phyloP scores from a whole-genome alignment of 2,113 vertebrate genomes.

The Zosterops lateralis region DNA sequence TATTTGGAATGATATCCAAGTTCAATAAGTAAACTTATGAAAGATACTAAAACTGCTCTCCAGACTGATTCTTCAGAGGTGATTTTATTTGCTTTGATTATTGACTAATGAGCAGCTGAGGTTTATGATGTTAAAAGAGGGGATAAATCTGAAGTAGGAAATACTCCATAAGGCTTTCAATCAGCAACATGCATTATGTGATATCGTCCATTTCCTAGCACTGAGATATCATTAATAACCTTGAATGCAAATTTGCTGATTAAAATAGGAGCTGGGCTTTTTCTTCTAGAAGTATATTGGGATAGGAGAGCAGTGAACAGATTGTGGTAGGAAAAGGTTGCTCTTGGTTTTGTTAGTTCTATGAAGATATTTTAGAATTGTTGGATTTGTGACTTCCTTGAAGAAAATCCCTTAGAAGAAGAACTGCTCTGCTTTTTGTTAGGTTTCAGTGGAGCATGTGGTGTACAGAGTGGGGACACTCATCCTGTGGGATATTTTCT shows the following conservation, averaged over 20 bases:
- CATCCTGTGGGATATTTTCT: neutral
- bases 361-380: neutral
- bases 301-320: neutral
- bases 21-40: neutral
- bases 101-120: neutral
- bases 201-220: neutral
- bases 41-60: neutral
- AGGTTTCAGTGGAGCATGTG: neutral
- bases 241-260: neutral
- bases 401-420: neutral
- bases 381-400: neutral
- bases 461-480: neutral
- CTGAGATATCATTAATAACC: neutral
- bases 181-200: neutral
- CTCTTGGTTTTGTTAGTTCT: neutral
- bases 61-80: neutral
- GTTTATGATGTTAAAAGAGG: neutral
- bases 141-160: neutral
- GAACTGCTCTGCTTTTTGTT: neutral
- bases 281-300: neutral
- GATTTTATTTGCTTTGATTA: neutral
- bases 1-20: neutral
- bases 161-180: neutral
- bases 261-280: neutral
- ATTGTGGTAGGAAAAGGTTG: neutral